A percentile compares a stretch with the other conserved stretches of the same genome.
These are phyloP conservation scores for Tricholaema leucomelas DNA, from an alignment of 2,113 vertebrate genomes.

Conservation along the genomic window DNA sequence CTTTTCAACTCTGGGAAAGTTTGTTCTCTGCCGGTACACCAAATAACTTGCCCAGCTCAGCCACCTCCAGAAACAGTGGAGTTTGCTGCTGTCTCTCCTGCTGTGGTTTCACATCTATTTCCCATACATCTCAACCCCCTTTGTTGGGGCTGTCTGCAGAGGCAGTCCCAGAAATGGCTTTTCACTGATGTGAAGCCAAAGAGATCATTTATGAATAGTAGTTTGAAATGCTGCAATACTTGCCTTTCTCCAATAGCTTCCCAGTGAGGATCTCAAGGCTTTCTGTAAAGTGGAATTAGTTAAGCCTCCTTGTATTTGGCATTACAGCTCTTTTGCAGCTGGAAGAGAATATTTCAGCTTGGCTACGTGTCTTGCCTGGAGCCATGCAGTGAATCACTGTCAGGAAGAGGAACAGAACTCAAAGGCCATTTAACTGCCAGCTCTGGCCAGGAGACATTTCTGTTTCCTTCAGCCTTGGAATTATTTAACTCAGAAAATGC, in stretches of 20 bases:
- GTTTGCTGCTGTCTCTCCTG: not conserved
- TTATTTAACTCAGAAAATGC: not conserved
- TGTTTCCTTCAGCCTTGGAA: not conserved
- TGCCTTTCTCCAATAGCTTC: not conserved
- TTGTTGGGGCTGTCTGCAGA: not conserved
- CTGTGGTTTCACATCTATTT: not conserved
- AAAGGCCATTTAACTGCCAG: not conserved
- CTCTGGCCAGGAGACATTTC: not conserved
- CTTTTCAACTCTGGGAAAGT: not conserved
- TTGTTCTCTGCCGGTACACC: fast-evolving
- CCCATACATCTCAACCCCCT: not conserved
- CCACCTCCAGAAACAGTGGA: not conserved
- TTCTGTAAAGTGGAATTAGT: not conserved
- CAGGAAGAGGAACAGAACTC: conserved; percentile 30
- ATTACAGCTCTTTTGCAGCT: not conserved
- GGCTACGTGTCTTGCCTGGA: not conserved
- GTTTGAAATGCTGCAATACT: not conserved
- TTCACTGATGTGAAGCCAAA: not conserved
- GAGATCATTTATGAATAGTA: not conserved
- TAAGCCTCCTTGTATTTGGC: not conserved
- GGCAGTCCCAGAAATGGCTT: not conserved
- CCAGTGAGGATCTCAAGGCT: not conserved
- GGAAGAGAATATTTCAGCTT: conserved; percentile 22
- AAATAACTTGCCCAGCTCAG: fast-evolving
- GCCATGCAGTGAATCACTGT: conserved; percentile 12